Conservation (phyloP, 2,888 invertebrate genomes). For the Syritta pipiens region DNA sequence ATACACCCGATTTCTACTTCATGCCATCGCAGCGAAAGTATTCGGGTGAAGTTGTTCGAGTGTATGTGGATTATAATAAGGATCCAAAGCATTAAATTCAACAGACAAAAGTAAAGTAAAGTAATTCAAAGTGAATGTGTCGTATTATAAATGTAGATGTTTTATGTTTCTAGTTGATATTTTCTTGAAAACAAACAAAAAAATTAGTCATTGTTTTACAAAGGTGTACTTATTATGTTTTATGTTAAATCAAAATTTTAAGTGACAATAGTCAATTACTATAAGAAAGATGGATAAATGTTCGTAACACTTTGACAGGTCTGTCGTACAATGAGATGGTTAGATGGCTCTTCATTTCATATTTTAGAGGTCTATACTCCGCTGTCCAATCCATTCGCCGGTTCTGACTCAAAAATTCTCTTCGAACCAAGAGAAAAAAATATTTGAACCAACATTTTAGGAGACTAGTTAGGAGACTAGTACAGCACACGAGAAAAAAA, state of each 20-base stretch:
- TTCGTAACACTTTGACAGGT: not conserved
- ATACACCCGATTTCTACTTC: slow-evolving; percentile 91
- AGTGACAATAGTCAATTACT: slow-evolving; percentile 30
- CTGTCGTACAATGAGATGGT: no score
- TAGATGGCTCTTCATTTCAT: no score
- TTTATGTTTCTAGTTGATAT: slow-evolving; percentile 23
- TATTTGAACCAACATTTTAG: no score
- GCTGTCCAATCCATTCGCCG: no score
- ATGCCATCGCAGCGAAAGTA: slow-evolving; percentile 97
- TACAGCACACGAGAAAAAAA: no score
- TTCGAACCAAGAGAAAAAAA: no score
- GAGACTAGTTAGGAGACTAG: no score
- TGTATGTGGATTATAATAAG: slow-evolving; percentile 90
- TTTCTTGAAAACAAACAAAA: slow-evolving; percentile 55
- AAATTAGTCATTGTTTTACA: slow-evolving; percentile 66
- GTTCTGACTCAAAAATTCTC: no score
- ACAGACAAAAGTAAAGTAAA: not conserved
- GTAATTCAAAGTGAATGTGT: slow-evolving; percentile 14
- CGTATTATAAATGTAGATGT: slow-evolving; percentile 49
- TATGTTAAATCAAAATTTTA: slow-evolving; percentile 27
- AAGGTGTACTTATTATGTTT: slow-evolving; percentile 51
- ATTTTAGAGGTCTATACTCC: no score
- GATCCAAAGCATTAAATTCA: slow-evolving; percentile 81
- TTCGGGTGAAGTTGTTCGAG: slow-evolving; percentile 92
- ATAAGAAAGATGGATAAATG: slow-evolving; percentile 8